Conservation (phyloP, 2,888 invertebrate species). For the Trichogramma evanescens region DNA sequence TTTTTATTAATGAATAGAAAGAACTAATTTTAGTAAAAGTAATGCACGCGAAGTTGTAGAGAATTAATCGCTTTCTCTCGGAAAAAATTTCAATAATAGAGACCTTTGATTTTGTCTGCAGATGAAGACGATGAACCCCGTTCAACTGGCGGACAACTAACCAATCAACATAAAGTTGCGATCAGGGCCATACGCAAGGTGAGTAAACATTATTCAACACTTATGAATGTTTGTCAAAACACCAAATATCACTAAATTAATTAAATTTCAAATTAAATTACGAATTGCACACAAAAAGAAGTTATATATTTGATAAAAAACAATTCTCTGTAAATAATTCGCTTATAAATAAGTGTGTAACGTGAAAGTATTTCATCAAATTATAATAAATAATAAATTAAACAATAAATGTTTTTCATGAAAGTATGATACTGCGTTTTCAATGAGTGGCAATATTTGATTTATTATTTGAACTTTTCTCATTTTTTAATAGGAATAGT, state of each 20-base stretch:
- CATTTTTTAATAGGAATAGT: no score
- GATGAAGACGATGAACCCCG: conserved; percentile 78
- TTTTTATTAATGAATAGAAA: background rate
- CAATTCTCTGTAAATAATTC: no score
- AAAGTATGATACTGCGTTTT: background rate
- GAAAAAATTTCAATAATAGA: background rate
- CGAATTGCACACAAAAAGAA: background rate
- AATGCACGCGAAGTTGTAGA: conserved; percentile 21
- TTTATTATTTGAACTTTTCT: background rate
- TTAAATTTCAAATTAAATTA: conserved; percentile 17
- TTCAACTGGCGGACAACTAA: conserved; percentile 62
- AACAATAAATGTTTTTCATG: background rate
- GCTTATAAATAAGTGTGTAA: no score
- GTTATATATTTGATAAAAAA: no score
- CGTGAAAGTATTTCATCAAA: background rate
- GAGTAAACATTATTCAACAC: conserved; percentile 35
- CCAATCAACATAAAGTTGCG: conserved; percentile 81
- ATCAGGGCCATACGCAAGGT: conserved; percentile 89
- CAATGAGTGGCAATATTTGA: background rate
- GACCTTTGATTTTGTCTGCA: conserved; percentile 40
- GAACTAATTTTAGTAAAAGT: conserved; percentile 15
- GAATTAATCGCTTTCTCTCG: background rate
- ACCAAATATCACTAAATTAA: no score
- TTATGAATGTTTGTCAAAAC: no score
- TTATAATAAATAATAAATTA: background rate